Base-by-base conservation (phyloP, 2,113 vertebrate species). In the Lanius ludovicianus region DNA sequence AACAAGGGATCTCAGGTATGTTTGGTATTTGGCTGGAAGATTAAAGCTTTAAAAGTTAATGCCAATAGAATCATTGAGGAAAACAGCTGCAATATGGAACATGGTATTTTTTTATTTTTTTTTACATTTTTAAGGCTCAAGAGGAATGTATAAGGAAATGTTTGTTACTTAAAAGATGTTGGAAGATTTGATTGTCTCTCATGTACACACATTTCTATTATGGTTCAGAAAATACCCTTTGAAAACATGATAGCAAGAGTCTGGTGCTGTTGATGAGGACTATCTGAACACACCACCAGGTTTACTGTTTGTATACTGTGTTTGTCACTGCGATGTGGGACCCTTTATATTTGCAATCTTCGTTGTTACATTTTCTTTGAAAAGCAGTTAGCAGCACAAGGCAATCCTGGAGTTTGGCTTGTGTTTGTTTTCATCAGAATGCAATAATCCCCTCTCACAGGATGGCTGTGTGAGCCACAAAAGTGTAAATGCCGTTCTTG, bases 1-100 rank as follows among this genome's bases (percentile, higher is more conserved):
- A 90, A 79, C 60, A 87, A 87, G n/a, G 11, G 75, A 86, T 65
- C 82, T 90, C 95, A 95, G 94, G 91, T 97, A 97, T 97, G 92
- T 65, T 53, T 93, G 93, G 84, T 92, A 95, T 97, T 86, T 91
- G 71, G 33, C 80, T 96, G 87, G 68, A 95, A 96, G 95, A 95
- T 85, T 86, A 90, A 95, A 89, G 70, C 94, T 96, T 95, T 75
- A 90, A 50, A 96, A 91, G 79, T 91, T 75, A 93, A 59, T 82
- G 70, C 67, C 74, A 90, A 46, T 21, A 84, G 65, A 73, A 96
- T 27, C 3, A 6, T 71, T 56, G 64, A 91, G 80, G 37, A 53
- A 92, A 96, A 91, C 88, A 91, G 90, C 85, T 93, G 77, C 63
- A 41, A 9, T 28, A n/a, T 27, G 46, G 37, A 81, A 71, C 13